Evolutionary conservation across 2,113 vertebrate genomes (phyloP).

Genomic region (Clarias batrachus): DNA sequence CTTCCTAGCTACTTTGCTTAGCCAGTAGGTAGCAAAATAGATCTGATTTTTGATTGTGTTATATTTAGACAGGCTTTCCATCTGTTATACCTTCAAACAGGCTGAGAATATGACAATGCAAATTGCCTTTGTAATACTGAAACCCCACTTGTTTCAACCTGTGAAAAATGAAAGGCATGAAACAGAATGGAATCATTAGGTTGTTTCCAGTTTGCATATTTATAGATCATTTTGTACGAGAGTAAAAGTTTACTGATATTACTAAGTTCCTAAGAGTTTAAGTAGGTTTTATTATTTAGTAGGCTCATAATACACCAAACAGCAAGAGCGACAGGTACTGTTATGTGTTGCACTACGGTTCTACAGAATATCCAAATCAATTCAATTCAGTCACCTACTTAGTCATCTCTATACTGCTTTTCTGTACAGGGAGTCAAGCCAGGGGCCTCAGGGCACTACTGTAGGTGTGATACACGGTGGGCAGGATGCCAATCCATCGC

Average conservation of each 20-base stretch:
- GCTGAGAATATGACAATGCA: neutral
- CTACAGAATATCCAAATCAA: no score
- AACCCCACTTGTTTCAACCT: neutral
- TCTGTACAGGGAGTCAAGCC: no score
- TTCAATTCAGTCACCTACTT: no score
- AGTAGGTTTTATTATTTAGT: neutral
- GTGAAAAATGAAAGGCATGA: neutral
- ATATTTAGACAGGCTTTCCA: neutral
- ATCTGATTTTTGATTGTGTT: neutral
- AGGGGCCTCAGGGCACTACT: no score
- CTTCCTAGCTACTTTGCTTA: neutral
- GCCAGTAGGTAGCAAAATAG: neutral
- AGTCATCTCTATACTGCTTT: no score
- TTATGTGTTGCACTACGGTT: no score
- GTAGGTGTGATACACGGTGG: no score
- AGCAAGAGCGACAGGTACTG: no score
- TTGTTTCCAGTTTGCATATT: slow-evolving; percentile 1
- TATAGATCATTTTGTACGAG: neutral
- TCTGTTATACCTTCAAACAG: neutral
- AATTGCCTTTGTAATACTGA: neutral
- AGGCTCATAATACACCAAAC: no score
- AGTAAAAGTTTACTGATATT: neutral
- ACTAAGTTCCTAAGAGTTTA: neutral
- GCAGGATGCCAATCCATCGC: no score
- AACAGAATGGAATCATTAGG: neutral